Evolutionary conservation across 2,113 vertebrate species (phyloP).

Genomic region (Romanogobio albipinnatus): DNA sequence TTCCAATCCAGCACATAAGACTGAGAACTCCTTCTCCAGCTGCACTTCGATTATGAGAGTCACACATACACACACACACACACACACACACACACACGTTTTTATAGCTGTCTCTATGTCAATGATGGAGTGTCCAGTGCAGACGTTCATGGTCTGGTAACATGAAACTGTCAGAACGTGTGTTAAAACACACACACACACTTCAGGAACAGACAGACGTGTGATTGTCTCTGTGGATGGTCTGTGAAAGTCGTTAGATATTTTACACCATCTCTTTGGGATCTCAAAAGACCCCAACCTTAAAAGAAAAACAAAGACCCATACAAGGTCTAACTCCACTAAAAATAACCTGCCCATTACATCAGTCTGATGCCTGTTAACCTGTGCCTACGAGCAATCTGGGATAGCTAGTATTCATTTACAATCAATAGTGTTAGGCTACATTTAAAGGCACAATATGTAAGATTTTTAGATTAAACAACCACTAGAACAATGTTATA

Average conservation of each 20-base stretch:
- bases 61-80: conserved; percentile 18
- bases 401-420: too few species aligned
- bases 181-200: conserved; percentile 1
- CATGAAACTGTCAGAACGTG: conserved; percentile 42
- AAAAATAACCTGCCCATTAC: conserved; percentile 17
- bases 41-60: conserved; percentile 32
- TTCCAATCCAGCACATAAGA: conserved; percentile 39
- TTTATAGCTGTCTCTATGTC: conserved; percentile 36
- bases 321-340: background rate
- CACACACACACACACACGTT: background rate
- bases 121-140: conserved; percentile 41
- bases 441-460: too few species aligned
- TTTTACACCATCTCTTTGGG: conserved; percentile 33
- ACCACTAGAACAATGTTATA: too few species aligned
- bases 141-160: conserved; percentile 45
- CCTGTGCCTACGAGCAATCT: background rate
- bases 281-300: conserved; percentile 11
- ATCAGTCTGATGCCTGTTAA: background rate
- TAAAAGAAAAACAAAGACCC: background rate
- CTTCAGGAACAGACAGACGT: conserved; percentile 6
- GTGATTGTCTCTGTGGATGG: conserved; percentile 36
- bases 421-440: too few species aligned
- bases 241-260: conserved; percentile 52
- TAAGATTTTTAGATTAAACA: too few species aligned
- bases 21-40: conserved; percentile 11